Evolutionary conservation across 2,797 vertebrate species (phyloP).

Genomic region (Martes flavigula): DNA sequence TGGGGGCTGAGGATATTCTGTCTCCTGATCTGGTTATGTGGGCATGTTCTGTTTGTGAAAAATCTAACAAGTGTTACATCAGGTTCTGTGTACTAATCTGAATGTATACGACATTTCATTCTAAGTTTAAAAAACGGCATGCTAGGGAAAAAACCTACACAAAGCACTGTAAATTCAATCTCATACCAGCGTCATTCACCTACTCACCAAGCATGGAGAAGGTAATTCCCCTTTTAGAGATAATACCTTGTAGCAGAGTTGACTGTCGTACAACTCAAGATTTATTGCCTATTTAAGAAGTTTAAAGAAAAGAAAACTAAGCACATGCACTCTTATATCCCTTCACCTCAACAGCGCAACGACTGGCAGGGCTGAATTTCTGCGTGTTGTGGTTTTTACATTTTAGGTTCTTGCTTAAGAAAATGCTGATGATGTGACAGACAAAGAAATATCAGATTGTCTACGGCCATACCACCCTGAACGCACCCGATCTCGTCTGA

Average conservation of each 20-base stretch:
- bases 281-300: not conserved
- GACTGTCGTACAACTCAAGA: not conserved
- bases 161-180: not conserved
- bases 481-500: no score
- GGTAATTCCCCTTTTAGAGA: not conserved
- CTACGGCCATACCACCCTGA: no score
- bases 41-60: not conserved
- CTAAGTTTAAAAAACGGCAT: not conserved
- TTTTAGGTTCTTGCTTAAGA: not conserved
- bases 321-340: not conserved
- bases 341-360: not conserved
- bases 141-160: not conserved
- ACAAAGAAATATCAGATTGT: not conserved
- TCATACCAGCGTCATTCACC: not conserved
- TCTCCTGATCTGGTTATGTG: not conserved
- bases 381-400: not conserved
- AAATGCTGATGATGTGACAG: not conserved
- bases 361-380: not conserved
- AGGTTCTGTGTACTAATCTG: not conserved
- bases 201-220: not conserved
- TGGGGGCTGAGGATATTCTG: not conserved
- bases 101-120: not conserved
- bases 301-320: not conserved
- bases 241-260: not conserved
- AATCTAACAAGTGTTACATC: not conserved